Conservation (phyloP, 2,113 vertebrate genomes). For the Pomatorhinus ruficollis region DNA sequence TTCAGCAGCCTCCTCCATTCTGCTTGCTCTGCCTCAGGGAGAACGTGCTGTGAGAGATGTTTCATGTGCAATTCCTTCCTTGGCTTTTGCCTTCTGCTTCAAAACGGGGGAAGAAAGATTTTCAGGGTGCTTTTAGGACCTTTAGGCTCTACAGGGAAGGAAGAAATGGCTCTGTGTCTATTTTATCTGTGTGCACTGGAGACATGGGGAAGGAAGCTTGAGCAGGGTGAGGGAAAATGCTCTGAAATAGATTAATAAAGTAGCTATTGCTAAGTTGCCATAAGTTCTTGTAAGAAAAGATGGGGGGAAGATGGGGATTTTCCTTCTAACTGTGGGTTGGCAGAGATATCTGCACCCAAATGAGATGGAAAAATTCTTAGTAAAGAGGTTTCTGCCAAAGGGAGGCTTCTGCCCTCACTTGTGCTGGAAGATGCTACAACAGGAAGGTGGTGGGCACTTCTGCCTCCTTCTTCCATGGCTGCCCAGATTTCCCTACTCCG, state of each 20-base stretch:
- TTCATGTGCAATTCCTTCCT: conserved; percentile 1
- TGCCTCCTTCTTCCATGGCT: neutral
- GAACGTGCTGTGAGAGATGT: conserved; percentile 17
- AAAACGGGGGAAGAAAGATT: neutral
- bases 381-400: neutral
- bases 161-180: neutral
- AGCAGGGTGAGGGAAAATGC: neutral
- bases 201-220: neutral
- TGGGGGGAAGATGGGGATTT: neutral
- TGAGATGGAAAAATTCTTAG: neutral
- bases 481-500: neutral
- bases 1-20: neutral
- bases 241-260: neutral
- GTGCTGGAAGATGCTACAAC: neutral
- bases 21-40: neutral
- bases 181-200: fast-evolving
- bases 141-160: neutral
- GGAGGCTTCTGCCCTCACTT: neutral
- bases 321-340: neutral
- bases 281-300: neutral
- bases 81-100: neutral
- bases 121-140: neutral
- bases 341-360: neutral
- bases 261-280: neutral
- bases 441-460: neutral